These are phyloP conservation scores for Pararge aegeria DNA, from an alignment of 1,140 invertebrate species.

Conservation along the genomic window DNA sequence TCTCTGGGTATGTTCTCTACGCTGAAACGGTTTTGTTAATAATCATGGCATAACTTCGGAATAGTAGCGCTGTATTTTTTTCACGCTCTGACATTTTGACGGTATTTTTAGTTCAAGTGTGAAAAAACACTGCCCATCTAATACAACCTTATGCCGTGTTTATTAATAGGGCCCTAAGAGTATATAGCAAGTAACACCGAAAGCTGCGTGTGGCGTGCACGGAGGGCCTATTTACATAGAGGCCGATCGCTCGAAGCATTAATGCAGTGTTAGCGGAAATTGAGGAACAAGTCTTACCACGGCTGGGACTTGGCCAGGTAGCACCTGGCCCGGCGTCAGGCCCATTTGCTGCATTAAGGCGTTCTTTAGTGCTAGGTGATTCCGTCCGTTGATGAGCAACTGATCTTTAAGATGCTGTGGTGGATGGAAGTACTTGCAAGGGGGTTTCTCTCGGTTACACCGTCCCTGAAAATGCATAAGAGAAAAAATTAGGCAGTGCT, in stretches of 20 bases:
- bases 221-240: conserved; percentile 49
- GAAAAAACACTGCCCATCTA: no score
- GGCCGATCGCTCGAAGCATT: conserved; percentile 74
- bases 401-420: conserved; percentile 99
- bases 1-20: no score
- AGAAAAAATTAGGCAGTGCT: neutral
- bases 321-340: conserved; percentile 91
- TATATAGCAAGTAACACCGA: conserved; percentile 54
- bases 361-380: conserved; percentile 99
- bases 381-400: conserved; percentile 99
- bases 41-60: no score
- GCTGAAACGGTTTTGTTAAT: no score
- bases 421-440: conserved; percentile 99
- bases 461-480: conserved; percentile 89
- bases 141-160: no score
- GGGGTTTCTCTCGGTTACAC: conserved; percentile 99
- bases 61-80: no score
- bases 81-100: no score
- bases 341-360: conserved; percentile 98
- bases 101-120: no score
- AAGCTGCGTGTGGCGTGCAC: conserved; percentile 73
- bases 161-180: neutral
- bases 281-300: conserved; percentile 86
- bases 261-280: conserved; percentile 29
- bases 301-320: conserved; percentile 93